Conservation (phyloP, 2,888 invertebrate genomes). For the Polyommatus iphigenia region DNA sequence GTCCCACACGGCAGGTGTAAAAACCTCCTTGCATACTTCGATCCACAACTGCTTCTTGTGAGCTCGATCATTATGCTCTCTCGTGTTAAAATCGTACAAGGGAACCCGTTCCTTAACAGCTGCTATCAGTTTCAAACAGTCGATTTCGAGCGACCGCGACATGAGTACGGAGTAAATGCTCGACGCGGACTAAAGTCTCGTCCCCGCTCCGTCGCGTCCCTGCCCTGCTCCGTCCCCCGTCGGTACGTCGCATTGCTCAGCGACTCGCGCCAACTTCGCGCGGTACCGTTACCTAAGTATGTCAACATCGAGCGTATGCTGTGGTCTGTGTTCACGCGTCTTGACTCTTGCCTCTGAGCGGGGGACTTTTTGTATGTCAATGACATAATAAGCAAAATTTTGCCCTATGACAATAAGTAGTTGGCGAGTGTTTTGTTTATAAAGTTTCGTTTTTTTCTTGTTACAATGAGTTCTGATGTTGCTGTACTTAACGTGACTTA, state of each 20-base stretch:
- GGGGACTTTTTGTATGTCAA: not conserved
- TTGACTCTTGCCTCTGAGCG: not conserved
- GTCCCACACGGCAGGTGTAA: not conserved
- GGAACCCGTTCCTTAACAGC: not conserved
- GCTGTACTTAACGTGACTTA: too few relatives aligned
- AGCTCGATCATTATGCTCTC: not conserved
- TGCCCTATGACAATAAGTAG: not conserved
- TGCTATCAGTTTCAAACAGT: not conserved
- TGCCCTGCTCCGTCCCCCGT: not conserved
- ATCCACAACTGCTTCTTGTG: not conserved
- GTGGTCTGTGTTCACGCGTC: not conserved
- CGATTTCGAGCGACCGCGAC: not conserved
- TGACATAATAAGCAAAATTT: too few relatives aligned
- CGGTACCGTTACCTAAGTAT: not conserved
- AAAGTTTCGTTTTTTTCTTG: too few relatives aligned
- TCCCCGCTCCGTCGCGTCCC: not conserved
- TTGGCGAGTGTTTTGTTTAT: not conserved
- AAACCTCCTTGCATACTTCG: not conserved
- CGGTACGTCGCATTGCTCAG: not conserved
- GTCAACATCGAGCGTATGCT: not conserved
- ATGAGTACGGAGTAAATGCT: not conserved
- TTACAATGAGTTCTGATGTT: too few relatives aligned
- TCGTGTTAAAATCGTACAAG: not conserved
- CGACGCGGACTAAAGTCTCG: not conserved
- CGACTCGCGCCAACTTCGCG: not conserved